A percentile compares a stretch with the other conserved stretches of the same genome.
Conservation (phyloP, 2,888 invertebrate species). For the Papilio demoleus region DNA sequence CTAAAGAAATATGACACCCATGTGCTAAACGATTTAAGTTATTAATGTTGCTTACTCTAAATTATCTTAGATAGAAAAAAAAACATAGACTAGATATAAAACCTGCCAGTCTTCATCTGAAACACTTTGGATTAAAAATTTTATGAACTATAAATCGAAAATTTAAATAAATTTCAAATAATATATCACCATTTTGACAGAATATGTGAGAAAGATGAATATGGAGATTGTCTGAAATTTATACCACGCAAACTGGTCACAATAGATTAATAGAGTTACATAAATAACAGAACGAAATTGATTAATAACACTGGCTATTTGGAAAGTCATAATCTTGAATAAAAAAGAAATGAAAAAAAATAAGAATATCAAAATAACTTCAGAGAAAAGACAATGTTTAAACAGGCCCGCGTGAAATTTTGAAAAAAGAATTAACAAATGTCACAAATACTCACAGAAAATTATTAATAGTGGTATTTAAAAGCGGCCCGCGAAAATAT, state of each 20-base stretch:
- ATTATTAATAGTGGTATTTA: too few relatives aligned
- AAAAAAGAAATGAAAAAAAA: not conserved
- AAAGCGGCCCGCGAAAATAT: too few relatives aligned
- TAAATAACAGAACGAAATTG: not conserved
- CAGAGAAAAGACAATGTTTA: not conserved
- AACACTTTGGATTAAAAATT: not conserved
- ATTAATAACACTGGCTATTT: constrained; percentile 7
- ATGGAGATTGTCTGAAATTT: too few relatives aligned
- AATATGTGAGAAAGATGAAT: constrained; percentile 19
- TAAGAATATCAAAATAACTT: not conserved
- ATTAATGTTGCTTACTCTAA: too few relatives aligned
- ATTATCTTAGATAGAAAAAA: not conserved
- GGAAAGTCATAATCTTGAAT: too few relatives aligned
- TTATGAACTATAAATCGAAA: constrained; percentile 1
- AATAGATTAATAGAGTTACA: not conserved
- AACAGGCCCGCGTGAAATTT: too few relatives aligned
- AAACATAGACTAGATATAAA: not conserved
- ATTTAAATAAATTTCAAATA: not conserved
- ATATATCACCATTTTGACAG: constrained; percentile 12
- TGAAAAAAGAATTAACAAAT: too few relatives aligned
- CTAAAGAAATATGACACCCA: not conserved
- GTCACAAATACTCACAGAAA: too few relatives aligned
- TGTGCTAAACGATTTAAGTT: not conserved
- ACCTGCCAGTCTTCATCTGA: constrained; percentile 1
- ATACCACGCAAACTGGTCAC: constrained; percentile 17